Evolutionary conservation across 2,113 vertebrate species (phyloP).

Genomic region (Fregetta grallaria): DNA sequence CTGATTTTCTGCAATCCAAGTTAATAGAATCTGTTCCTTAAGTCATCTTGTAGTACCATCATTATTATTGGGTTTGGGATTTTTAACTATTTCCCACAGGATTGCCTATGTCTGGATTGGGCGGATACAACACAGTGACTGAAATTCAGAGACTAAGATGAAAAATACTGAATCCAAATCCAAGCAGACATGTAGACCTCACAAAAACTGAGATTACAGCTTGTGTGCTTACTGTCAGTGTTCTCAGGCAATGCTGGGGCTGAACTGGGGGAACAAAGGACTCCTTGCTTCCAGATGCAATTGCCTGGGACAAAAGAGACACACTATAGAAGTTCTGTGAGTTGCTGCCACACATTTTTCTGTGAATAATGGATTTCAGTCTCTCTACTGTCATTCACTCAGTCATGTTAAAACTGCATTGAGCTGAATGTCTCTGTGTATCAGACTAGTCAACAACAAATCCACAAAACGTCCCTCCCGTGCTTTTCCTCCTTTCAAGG

Average conservation of each 20-base stretch:
- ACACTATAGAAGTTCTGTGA: not conserved
- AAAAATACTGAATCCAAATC: not conserved
- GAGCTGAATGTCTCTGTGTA: not conserved
- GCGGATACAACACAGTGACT: fast-evolving
- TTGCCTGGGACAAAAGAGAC: not conserved
- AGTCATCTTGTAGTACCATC: not conserved
- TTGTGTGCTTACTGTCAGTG: not conserved
- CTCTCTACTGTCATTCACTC: not conserved
- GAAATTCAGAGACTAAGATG: not conserved
- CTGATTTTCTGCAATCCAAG: not conserved
- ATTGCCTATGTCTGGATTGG: not conserved
- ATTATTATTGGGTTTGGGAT: not conserved
- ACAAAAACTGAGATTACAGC: not conserved
- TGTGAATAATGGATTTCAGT: not conserved
- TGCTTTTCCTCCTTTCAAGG: not conserved
- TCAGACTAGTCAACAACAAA: not conserved
- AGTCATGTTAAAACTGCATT: not conserved
- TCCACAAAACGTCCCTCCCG: not conserved
- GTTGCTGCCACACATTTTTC: not conserved
- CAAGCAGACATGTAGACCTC: not conserved
- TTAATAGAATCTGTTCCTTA: not conserved
- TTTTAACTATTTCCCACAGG: not conserved
- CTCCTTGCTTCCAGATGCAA: not conserved
- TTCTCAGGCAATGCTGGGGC: fast-evolving
- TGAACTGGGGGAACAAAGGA: not conserved